phyloP scores from a whole-genome alignment of 35 echinoderm and acorn worm genomes.

The Apostichopus japonicus region DNA sequence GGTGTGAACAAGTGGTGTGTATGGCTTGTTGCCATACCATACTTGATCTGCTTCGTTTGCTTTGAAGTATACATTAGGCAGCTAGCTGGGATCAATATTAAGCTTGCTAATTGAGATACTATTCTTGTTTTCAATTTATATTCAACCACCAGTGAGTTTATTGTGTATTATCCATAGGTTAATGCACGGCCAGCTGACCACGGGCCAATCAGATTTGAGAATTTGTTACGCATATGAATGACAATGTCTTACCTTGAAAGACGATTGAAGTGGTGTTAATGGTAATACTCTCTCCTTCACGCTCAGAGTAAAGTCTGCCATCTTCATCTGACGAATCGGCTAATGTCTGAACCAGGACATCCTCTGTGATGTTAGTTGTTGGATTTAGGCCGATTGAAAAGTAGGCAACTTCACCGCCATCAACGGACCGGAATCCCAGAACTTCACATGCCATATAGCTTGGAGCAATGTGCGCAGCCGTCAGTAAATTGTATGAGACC shows the following conservation, averaged over 20 bases:
- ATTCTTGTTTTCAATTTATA: too few relatives aligned
- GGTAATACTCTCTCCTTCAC: constrained; percentile 34
- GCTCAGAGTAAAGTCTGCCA: constrained; percentile 2
- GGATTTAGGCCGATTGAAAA: neutral
- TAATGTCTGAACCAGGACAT: neutral
- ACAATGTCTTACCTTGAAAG: neutral
- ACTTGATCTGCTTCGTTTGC: too few relatives aligned
- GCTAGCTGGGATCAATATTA: too few relatives aligned
- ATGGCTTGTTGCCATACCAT: too few relatives aligned
- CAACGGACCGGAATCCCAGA: neutral
- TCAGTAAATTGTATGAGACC: constrained; percentile 2
- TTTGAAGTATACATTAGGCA: too few relatives aligned
- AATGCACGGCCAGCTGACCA: too few relatives aligned
- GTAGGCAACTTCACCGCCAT: constrained; percentile 7
- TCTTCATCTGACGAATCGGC: constrained; percentile 1
- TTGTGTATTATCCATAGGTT: too few relatives aligned
- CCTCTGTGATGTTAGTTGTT: constrained; percentile 26
- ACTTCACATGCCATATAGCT: constrained; percentile 8
- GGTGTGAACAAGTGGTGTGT: too few relatives aligned
- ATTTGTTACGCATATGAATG: too few relatives aligned
- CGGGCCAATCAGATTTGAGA: too few relatives aligned
- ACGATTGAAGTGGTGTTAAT: neutral
- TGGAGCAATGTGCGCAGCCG: neutral
- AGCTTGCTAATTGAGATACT: too few relatives aligned
- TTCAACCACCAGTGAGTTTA: too few relatives aligned